Evolutionary conservation across 2,797 vertebrate genomes (phyloP), one percentile per base, ranked within the genome.

Genomic region (Agapornis canus): DNA sequence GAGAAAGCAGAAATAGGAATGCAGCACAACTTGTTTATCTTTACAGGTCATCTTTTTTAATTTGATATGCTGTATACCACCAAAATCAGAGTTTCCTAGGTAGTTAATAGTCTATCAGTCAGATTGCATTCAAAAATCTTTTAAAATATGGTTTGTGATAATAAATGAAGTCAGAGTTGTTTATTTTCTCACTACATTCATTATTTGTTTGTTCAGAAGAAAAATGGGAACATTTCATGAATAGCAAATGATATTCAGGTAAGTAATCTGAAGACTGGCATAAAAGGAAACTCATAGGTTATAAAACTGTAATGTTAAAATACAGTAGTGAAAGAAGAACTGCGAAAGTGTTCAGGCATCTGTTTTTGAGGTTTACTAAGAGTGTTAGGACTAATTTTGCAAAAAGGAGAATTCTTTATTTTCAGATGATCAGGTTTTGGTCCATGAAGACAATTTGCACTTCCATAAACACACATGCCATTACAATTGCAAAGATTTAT

Each of bases 121-220:
- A 94, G 76, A 69, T 48, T 94, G 19, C 43, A 86, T 92, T 96
- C 45, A 83, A 76, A 49, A 68, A 56, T 72, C 73, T 92, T 81
- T 81, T 90, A 93, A 92, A 65, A 64, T 84, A 76, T 14, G 10
- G 19, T 94, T 93, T 82, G 5, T 90, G 21, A 85, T 94, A 91
- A 94, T 89, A 95, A 96, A 91, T 82, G 31, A 76, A 95, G 21
- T 80, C 77, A 54, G 85, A 31, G 92, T 89, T 91, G 61, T 91
- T 95, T 94, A 68, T 49, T 64, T 90, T 78, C 29, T 69, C 49
- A 29, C n/a, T 86, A 23, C 88, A 86, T 72, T 73, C 70, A 94
- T 23, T 71, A 77, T 90, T 92, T 91, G 32, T 93, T 94, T 94
- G 70, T 93, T 94, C 90, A 80, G 77, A 95, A 92, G 60, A 17